Percentiles rank a stretch among this genome's conserved stretches.
Evolutionary conservation across 2,113 vertebrate species (phyloP).

Genomic region (Labeo catla): DNA sequence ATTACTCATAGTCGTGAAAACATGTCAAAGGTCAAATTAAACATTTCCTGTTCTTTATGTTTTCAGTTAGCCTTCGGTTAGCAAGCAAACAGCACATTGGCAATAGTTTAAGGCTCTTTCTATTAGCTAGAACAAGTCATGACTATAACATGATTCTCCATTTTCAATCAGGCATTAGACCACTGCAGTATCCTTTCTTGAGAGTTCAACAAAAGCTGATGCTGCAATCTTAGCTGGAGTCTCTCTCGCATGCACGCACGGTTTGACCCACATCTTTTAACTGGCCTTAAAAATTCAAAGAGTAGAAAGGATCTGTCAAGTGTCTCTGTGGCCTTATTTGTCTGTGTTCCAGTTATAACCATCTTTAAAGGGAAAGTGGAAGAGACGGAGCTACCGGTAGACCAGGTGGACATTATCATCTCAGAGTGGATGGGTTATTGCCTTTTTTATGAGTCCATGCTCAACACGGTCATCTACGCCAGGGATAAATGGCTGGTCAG

Average conservation of each 20-base stretch:
- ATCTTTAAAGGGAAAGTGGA: slow-evolving; percentile 98
- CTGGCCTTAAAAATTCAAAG: background rate
- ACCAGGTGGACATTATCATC: slow-evolving; percentile 97
- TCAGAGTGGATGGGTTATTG: slow-evolving; percentile 99
- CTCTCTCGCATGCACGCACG: background rate
- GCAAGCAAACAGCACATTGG: background rate
- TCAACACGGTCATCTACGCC: slow-evolving; percentile 97
- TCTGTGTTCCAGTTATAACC: slow-evolving; percentile 89
- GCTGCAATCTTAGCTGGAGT: slow-evolving; percentile 41
- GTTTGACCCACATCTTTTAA: slow-evolving; percentile 9
- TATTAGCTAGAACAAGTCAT: background rate
- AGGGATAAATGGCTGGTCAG: slow-evolving; percentile 98
- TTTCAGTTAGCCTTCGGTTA: background rate
- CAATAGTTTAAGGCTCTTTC: background rate
- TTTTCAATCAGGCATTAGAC: background rate
- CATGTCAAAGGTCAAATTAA: background rate
- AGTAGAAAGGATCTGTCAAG: background rate
- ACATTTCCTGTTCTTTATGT: background rate
- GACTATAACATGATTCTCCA: background rate
- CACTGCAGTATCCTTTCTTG: slow-evolving; percentile 10
- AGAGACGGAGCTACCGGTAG: slow-evolving; percentile 95
- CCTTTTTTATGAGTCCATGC: slow-evolving; percentile 98
- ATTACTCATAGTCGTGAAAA: no score
- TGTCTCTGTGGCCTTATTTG: background rate
- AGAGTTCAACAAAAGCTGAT: slow-evolving; percentile 25